phyloP scores from a whole-genome alignment of 2,797 vertebrate species.

The Momotus momota region DNA sequence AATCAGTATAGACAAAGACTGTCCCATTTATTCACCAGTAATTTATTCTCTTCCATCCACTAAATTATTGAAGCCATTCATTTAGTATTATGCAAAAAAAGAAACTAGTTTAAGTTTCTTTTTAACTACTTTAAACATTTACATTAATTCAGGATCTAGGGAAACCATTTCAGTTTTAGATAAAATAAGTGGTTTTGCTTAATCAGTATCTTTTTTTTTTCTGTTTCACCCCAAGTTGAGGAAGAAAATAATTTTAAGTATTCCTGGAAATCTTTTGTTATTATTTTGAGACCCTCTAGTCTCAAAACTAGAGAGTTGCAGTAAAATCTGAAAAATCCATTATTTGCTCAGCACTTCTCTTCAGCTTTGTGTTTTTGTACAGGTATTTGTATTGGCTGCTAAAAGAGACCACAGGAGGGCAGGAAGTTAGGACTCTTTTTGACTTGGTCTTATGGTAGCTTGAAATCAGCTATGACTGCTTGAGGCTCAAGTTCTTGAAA shows the following conservation, averaged over 20 bases:
- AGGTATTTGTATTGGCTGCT: not conserved
- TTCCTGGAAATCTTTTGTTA: not conserved
- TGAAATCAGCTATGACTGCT: not conserved
- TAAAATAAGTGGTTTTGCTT: not conserved
- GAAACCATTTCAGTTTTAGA: not conserved
- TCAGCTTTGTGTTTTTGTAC: not conserved
- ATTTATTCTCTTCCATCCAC: not conserved
- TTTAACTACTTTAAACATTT: not conserved
- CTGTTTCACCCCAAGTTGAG: not conserved
- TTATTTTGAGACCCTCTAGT: not conserved
- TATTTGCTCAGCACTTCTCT: not conserved
- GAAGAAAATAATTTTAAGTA: not conserved
- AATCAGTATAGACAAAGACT: not conserved
- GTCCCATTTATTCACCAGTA: not conserved
- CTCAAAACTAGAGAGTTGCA: not conserved
- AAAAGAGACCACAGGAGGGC: not conserved
- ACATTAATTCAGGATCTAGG: not conserved
- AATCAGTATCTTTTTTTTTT: not conserved
- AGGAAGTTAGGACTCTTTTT: not conserved
- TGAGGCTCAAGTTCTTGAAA: not conserved
- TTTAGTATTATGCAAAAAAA: not conserved
- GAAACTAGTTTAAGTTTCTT: not conserved
- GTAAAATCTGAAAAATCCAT: constrained; percentile 1
- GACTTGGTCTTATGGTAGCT: not conserved
- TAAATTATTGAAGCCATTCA: not conserved